Evolutionary conservation across 1,140 invertebrate genomes (phyloP).

Genomic region (Drosophila prosaltans): DNA sequence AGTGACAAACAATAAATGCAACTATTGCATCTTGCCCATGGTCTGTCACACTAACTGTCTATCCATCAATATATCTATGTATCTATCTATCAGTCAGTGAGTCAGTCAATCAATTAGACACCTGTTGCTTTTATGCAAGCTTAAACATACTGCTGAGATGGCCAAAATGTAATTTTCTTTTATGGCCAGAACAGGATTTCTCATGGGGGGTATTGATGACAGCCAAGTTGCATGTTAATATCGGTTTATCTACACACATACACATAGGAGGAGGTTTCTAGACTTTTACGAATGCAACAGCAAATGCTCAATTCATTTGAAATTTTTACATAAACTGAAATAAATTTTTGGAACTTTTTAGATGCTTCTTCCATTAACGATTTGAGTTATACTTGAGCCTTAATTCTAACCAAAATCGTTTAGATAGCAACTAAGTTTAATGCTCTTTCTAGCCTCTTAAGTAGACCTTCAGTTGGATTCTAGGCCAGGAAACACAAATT

Average conservation of each 20-base stretch:
- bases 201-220: conserved; percentile 5
- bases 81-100: conserved; percentile 44
- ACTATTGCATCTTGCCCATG: conserved; percentile 25
- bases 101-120: conserved; percentile 74
- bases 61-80: conserved; percentile 15
- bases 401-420: neutral
- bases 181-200: conserved; percentile 16
- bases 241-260: neutral
- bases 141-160: conserved; percentile 10
- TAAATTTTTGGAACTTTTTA: too few relatives aligned
- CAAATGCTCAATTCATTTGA: too few relatives aligned
- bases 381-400: neutral
- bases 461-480: neutral
- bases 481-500: conserved; percentile 36
- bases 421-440: neutral
- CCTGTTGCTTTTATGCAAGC: conserved; percentile 54
- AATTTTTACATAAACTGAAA: too few relatives aligned
- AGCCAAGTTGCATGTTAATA: conserved; percentile 11
- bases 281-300: too few relatives aligned
- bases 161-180: conserved; percentile 35
- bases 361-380: too few relatives aligned
- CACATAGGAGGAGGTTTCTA: too few relatives aligned
- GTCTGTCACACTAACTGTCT: conserved; percentile 12
- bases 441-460: neutral
- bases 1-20: conserved; percentile 71